Conservation (phyloP, 2,113 vertebrate species). For the Hepsetus odoe region DNA sequence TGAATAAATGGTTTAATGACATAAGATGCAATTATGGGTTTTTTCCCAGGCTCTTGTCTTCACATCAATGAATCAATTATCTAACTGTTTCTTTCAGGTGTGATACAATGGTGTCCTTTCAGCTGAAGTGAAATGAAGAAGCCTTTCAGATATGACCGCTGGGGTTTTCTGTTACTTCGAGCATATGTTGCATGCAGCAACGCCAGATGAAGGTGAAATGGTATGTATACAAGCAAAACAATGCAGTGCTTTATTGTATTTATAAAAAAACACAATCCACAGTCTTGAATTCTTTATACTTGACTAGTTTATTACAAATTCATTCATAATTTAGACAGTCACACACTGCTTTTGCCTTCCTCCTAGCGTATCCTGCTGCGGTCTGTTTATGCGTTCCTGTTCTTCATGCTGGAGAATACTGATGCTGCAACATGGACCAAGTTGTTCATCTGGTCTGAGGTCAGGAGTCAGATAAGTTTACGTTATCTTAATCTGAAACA, state of each 20-base stretch:
- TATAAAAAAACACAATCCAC: not conserved
- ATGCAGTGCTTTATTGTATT: not conserved
- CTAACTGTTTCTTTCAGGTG: conserved; percentile 40
- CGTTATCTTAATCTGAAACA: not conserved
- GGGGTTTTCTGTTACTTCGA: conserved; percentile 41
- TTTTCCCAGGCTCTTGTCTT: conserved; percentile 26
- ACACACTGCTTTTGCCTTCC: too few relatives aligned
- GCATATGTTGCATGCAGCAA: not conserved
- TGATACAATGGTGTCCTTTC: conserved; percentile 45
- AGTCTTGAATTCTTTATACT: not conserved
- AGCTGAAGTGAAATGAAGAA: conserved; percentile 29
- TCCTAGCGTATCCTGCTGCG: too few relatives aligned
- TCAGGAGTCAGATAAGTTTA: not conserved
- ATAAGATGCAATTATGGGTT: conserved; percentile 25
- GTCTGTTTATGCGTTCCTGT: not conserved
- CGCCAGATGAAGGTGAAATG: not conserved
- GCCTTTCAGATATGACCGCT: conserved; percentile 15
- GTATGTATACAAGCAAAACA: conserved; percentile 3
- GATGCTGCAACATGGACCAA: not conserved
- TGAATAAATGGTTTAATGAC: conserved; percentile 53
- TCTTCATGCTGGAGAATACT: not conserved
- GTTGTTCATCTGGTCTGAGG: not conserved
- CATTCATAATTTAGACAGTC: too few relatives aligned
- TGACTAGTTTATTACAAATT: not conserved
- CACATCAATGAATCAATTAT: conserved; percentile 37